A percentile compares a stretch with the other conserved stretches of the same genome.
phyloP scores from a whole-genome alignment of 2,888 invertebrate genomes.

The Drosophila atripex region DNA sequence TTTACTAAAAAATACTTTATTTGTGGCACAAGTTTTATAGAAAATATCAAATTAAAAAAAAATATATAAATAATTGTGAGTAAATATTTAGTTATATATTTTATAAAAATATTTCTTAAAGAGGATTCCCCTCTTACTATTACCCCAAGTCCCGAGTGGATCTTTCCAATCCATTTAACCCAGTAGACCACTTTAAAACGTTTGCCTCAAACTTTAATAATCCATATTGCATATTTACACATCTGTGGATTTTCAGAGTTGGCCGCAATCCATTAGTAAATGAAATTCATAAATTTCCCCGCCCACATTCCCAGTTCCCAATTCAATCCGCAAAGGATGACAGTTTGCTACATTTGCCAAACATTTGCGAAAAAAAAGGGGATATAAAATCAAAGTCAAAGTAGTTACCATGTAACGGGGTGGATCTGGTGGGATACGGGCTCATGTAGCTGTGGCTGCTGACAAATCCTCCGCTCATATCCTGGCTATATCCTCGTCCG shows the following conservation, averaged over 20 bases:
- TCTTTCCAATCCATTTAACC: constrained; percentile 31
- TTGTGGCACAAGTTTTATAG: background rate
- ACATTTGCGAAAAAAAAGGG: constrained; percentile 48
- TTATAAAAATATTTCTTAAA: background rate
- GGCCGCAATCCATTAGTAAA: constrained; percentile 77
- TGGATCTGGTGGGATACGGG: constrained; percentile 44
- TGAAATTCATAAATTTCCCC: constrained; percentile 74
- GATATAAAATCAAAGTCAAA: constrained; percentile 65
- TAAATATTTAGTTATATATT: background rate
- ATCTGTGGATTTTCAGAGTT: constrained; percentile 63
- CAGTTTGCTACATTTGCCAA: constrained; percentile 68
- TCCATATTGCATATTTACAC: constrained; percentile 60
- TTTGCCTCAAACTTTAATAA: constrained; percentile 52
- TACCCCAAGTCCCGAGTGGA: background rate
- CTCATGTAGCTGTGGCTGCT: constrained; percentile 22
- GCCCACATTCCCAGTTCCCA: background rate
- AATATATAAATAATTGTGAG: background rate
- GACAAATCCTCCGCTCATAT: constrained; percentile 51
- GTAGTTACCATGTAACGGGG: constrained; percentile 58
- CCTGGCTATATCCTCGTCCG: constrained; percentile 33
- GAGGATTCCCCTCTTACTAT: background rate
- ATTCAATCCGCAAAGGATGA: constrained; percentile 24
- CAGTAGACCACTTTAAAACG: constrained; percentile 23
- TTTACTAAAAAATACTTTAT: background rate
- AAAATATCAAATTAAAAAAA: background rate